Evolutionary conservation across 2,797 vertebrate species (phyloP).

Genomic region (Falco concolor): DNA sequence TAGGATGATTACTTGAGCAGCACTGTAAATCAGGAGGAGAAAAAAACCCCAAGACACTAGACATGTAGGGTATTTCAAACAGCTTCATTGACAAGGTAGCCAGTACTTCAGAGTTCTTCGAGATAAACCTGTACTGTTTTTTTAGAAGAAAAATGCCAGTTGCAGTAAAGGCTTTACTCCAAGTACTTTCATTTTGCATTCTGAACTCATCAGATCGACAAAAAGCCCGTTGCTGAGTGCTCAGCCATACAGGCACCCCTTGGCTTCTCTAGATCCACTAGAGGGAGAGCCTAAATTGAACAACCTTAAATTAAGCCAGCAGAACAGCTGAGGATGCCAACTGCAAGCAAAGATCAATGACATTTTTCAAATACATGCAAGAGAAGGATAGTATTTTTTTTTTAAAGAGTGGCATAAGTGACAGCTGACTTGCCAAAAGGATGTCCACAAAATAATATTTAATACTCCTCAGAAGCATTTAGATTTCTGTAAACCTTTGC

Average conservation of each 20-base stretch:
- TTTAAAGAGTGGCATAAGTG: neutral
- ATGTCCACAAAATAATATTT: neutral
- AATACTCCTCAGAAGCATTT: neutral
- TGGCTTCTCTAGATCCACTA: neutral
- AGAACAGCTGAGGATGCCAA: slow-evolving; percentile 2
- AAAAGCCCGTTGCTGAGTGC: fast-evolving
- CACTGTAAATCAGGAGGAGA: neutral
- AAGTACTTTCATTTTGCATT: neutral
- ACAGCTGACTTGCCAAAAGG: neutral
- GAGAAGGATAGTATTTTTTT: neutral
- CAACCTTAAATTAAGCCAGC: neutral
- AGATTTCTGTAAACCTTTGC: neutral
- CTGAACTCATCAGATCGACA: neutral
- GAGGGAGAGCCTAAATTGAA: slow-evolving; percentile 44
- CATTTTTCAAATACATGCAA: neutral
- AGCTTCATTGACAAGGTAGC: neutral
- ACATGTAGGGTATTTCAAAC: neutral
- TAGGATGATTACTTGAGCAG: neutral
- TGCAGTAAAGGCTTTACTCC: neutral
- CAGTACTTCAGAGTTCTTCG: neutral
- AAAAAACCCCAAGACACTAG: too few relatives aligned
- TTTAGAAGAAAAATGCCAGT: neutral
- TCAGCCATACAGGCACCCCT: neutral
- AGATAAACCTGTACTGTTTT: neutral
- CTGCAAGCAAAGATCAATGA: neutral